These are phyloP conservation scores for Deilephila porcellus DNA, from an alignment of 2,888 invertebrate species.

Conservation along the genomic window DNA sequence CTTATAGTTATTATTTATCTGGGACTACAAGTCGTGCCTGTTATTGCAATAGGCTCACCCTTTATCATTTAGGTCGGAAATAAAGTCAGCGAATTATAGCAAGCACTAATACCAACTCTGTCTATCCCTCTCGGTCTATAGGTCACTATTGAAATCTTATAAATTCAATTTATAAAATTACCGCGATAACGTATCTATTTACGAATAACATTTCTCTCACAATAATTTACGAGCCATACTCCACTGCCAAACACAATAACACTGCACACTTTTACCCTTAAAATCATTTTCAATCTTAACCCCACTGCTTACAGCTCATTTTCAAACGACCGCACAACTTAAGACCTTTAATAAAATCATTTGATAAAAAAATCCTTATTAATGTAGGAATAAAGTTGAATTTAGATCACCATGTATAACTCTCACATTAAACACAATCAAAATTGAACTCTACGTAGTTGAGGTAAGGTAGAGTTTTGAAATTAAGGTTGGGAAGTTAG, in stretches of 20 bases:
- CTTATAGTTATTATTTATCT: no score
- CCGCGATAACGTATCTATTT: slow-evolving; percentile 4
- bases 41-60: no score
- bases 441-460: neutral
- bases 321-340: neutral
- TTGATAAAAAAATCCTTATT: neutral
- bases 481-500: neutral
- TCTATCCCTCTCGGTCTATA: no score
- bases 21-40: no score
- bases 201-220: slow-evolving; percentile 18
- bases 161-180: slow-evolving; percentile 8
- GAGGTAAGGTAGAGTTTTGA: neutral
- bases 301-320: neutral
- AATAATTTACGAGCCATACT: slow-evolving; percentile 18
- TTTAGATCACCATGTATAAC: neutral
- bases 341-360: neutral
- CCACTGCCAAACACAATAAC: slow-evolving; percentile 6
- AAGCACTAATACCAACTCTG: no score
- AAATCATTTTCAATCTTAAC: slow-evolving; percentile 1
- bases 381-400: slow-evolving; percentile 3
- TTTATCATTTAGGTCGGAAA: neutral
- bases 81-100: neutral
- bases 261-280: neutral
- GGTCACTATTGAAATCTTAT: neutral
- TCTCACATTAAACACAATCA: neutral